Evolutionary conservation across 1,140 invertebrate genomes (phyloP), one percentile per base, ranked within the genome.

Genomic region (Chionoecetes opilio): DNA sequence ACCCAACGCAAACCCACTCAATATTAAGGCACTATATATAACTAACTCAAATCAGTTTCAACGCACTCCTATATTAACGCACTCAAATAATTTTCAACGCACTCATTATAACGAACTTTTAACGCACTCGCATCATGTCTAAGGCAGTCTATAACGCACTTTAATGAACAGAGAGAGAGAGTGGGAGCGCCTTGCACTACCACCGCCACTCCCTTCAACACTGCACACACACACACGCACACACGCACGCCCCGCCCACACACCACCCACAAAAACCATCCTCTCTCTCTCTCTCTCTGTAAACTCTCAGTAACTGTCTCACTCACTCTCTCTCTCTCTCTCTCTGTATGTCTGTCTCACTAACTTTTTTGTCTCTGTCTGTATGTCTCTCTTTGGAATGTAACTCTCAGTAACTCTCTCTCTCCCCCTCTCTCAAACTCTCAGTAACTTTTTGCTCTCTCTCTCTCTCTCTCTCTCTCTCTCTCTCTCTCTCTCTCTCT

Each of bases 401-500:
- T n/a, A n/a, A 8, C 41, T 46, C 41, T 46, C 41, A 8, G 5
- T 46, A 5, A 8, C 41, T 46, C 41, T 46, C 41, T 46, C 41
- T 46, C 14, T 14, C 41, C 5, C 14, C 41, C 41, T 46, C 14
- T 14, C 41, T 46, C 41, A 8, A 8, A 5, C 14, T 46, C 41
- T 46, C 41, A 8, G 5, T 14, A 5, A 46, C 41, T 46, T 46
- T 14, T 46, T 46, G 21, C 84, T 86, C 29, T 86, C 84, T 86
- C 84, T 86, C 84, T 86, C 84, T 86, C 84, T 86, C 84, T 86
- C 84, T 86, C 84, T 86, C 29, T 32, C 32, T 86, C 84, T 84
- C 82, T 84, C 82, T 84, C 82, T 84, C 82, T 84, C 82, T 84
- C 82, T 84, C 82, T 84, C 82, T 84, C 82, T 84, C 82, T 84